Base-by-base conservation (phyloP, 2,113 vertebrate species). In the Oreochromis aureus region DNA sequence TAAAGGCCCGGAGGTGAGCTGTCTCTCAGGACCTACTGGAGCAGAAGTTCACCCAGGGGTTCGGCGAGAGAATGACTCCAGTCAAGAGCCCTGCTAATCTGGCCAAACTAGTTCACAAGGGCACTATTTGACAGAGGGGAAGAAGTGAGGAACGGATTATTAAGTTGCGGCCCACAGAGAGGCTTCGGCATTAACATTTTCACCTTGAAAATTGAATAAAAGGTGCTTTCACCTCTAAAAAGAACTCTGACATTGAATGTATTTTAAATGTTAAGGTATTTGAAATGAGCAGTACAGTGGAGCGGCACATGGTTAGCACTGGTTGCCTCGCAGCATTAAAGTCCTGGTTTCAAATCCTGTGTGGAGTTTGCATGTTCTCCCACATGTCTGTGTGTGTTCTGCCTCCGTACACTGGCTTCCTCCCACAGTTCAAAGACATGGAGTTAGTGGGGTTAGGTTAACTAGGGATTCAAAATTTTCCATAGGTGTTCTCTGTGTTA, bases 1-100 rank as follows among this genome's bases (percentile, higher is more conserved):
- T 84, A 69, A 69, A 85, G 82, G 87, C 87, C 91, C 61, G 81
- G 84, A 93, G 92, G 93, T 91, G 91, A 94, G 91, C 85, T 79
- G 87, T 78, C 89, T 93, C 84, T 86, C 66, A 81, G 27, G 83
- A 89, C 87, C 79, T 73, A 56, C 34, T 78, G 44, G 69, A 84
- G 79, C 82, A 82, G 46, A 88, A 44, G 89, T 92, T 89, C 87
- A 89, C 63, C 18, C 7, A 56, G 59, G 82, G 82, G 80, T 83
- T 85, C 51, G 10, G 76, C 61, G 24, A 76, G 80, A 89, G 83
- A 91, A 76, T 56, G 73, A 89, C 66, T 92, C 90, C 36, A 90
- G 89, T 93, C 88, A 83, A 84, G 86, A 85, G 56, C 83, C 63
- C 59, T 3, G 73, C 56, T 90, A 91, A 90, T 94, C 90, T 87